Base-by-base conservation (phyloP, 37 sponge, comb jelly and placozoan species). In the Dysidea cf. avara region DNA sequence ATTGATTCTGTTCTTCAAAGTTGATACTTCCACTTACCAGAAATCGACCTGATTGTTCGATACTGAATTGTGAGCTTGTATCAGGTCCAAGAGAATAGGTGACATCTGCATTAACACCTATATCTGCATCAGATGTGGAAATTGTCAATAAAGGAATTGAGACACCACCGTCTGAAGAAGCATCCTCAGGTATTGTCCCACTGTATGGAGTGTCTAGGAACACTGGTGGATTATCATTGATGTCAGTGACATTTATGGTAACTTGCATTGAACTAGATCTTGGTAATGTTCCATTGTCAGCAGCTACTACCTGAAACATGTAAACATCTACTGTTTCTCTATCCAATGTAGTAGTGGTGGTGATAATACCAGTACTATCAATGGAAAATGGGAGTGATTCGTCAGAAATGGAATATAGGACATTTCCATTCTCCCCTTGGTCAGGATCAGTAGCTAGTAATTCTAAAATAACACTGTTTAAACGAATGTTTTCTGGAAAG, bases 381-480 rank as follows among this genome's bases (percentile, higher is more conserved):
- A 77, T 81, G 0, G n/a, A 2, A 56, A 78, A 72, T 6, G 71
- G 81, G 14, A 68, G 38, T 14, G 66, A 17, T 0, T 40, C 11
- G 0, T 21, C 63, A 1, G 49, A 47, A 6, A 79, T 50, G 57
- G 78, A 71, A 75, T 64, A 92, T 37, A 26, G 22, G 25, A 92
- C 52, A 17, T 55, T 56, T 17, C 80, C 56, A 57, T 82, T 85
- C 5, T 38, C 34, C n/a, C 76, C 83, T 0, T 38, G 37, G 63
- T 91, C 92, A 1, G 53, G 31, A 36, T 91, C 92, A 7, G 59
- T 70, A 16, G 83, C 88, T 6, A 14, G 0, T 2, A 81, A 16
- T 16, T 43, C 36, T 14, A 32, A 5, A 22, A 81, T 16, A 2
- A 49, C 25, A 12, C 66, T 18, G 2, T 78, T 79, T 9, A 71